A percentile compares a stretch with the other conserved stretches of the same genome.
Evolutionary conservation across 2,113 vertebrate species (phyloP).

Genomic region (Rhinopomastus cyanomelas): DNA sequence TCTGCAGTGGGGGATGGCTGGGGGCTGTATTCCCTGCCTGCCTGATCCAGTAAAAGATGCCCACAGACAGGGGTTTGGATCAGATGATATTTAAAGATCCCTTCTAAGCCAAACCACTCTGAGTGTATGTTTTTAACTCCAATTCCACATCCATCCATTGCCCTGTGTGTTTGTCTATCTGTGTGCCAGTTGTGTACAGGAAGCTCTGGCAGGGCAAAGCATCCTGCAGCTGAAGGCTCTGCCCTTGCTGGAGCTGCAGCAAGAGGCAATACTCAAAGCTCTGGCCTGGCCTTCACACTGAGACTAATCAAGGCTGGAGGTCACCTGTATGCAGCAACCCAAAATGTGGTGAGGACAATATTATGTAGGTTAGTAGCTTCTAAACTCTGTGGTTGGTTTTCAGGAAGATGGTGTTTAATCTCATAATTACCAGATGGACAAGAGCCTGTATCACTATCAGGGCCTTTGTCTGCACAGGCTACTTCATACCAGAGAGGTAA

Average conservation of each 20-base stretch:
- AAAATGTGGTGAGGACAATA: not conserved
- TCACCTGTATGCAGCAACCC: accelerated
- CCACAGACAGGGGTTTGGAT: accelerated
- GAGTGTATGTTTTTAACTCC: not conserved
- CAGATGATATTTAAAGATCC: not conserved
- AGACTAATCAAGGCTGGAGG: not conserved
- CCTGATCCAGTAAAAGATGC: not conserved
- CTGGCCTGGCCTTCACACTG: not conserved
- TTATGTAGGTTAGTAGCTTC: not conserved
- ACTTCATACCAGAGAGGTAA: not conserved
- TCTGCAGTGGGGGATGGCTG: not conserved
- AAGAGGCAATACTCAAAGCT: not conserved
- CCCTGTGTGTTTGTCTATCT: not conserved
- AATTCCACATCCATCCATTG: accelerated
- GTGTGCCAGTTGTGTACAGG: not conserved
- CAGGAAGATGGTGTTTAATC: not conserved
- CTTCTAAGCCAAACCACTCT: not conserved
- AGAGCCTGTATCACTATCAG: accelerated
- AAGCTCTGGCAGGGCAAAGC: not conserved
- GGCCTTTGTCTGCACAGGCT: not conserved
- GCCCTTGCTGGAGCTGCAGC: accelerated
- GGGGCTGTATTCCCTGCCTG: not conserved
- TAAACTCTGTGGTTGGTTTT: not conserved
- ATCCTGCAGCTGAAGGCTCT: not conserved
- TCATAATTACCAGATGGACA: not conserved